phyloP scores from a whole-genome alignment of 2,797 vertebrate genomes.

The Lepus townsendii region DNA sequence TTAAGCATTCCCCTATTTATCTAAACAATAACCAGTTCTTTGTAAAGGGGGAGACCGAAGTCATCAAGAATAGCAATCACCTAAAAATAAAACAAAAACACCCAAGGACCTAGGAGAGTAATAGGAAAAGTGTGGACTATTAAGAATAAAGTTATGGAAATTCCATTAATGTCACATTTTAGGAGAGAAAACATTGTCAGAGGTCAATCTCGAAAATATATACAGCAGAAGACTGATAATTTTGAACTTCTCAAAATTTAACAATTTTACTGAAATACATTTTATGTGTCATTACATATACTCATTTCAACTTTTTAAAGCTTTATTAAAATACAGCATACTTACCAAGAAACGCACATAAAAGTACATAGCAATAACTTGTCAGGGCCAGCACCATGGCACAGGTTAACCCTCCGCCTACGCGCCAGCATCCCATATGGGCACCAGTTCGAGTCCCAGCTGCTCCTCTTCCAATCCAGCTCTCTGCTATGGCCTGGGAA shows the following conservation, averaged over 20 bases:
- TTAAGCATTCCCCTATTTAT: neutral
- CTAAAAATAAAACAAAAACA: conserved; percentile 51
- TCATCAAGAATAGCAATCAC: neutral
- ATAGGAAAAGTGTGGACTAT: neutral
- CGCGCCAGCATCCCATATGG: too few relatives aligned
- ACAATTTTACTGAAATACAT: neutral
- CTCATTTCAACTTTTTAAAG: neutral
- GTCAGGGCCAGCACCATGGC: too few relatives aligned
- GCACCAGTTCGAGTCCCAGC: too few relatives aligned
- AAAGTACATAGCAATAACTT: too few relatives aligned
- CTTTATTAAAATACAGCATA: too few relatives aligned
- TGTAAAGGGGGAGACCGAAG: neutral
- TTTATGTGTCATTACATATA: neutral
- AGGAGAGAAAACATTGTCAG: conserved; percentile 18
- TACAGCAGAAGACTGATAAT: neutral
- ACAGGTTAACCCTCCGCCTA: too few relatives aligned
- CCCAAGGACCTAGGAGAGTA: neutral
- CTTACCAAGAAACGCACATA: too few relatives aligned
- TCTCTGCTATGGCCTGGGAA: too few relatives aligned
- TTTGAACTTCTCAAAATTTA: conserved; percentile 17
- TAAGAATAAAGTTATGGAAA: conserved; percentile 22
- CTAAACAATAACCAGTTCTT: neutral
- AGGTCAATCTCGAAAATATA: conserved; percentile 4
- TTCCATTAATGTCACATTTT: conserved; percentile 19
- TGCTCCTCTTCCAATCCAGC: too few relatives aligned